Conservation (phyloP, 2,113 vertebrate species). For the Oceanodroma tethys region DNA sequence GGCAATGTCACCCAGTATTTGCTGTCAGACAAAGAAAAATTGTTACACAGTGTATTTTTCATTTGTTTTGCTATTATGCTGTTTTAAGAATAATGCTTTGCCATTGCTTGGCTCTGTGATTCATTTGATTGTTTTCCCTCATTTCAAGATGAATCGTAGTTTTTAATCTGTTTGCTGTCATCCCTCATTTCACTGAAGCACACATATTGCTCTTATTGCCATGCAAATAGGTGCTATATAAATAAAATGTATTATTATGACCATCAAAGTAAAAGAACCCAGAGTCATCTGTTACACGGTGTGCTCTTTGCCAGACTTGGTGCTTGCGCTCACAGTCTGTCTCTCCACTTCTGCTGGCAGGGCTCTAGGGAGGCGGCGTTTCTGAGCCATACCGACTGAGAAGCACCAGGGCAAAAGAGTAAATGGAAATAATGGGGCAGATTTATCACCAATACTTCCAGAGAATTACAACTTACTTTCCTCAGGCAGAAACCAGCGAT, state of each 20-base stretch:
- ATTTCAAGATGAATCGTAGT: slow-evolving; percentile 51
- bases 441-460: background rate
- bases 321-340: background rate
- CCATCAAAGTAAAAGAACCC: slow-evolving; percentile 10
- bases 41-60: background rate
- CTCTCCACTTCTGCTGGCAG: background rate
- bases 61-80: slow-evolving; percentile 47
- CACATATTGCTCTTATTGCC: slow-evolving; percentile 45
- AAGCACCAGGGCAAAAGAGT: background rate
- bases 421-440: background rate
- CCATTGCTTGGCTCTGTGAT: slow-evolving; percentile 27
- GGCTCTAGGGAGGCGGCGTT: background rate
- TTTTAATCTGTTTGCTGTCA: slow-evolving; percentile 58
- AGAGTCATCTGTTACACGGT: background rate
- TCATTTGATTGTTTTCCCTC: slow-evolving; percentile 43
- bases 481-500: background rate
- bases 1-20: background rate
- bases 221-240: slow-evolving; percentile 42
- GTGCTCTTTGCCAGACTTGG: background rate
- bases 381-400: background rate
- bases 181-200: slow-evolving; percentile 50
- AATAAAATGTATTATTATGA: slow-evolving; percentile 47
- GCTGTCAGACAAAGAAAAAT: background rate
- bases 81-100: slow-evolving; percentile 59
- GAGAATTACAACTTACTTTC: background rate